Evolutionary conservation across 2,113 vertebrate genomes (phyloP), one percentile per base, ranked within the genome.

Genomic region (Podarcis muralis): DNA sequence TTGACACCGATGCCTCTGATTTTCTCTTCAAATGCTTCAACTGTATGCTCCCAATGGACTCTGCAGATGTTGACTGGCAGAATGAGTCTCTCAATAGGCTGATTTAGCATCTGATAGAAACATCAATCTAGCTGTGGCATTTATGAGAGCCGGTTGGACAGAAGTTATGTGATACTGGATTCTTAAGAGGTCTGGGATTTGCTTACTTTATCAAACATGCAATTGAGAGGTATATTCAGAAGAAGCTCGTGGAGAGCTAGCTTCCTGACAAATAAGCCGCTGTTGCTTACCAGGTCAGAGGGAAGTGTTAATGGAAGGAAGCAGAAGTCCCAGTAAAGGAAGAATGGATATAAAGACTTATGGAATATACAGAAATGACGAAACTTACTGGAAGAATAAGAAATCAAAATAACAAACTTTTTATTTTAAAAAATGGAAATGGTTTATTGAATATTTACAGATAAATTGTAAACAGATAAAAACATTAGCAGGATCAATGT

Each of bases 41-140:
- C 2, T 2, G 6, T 25, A 4, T 2, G 1, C 57, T 1, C 30
- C 20, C 84, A 1, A 3, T 35, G 7, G 20, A 5, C 74, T 30
- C n/a, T 75, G 20, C 22, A 35, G 1, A 66, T 53, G 27, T 74
- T 89, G 83, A 85, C 35, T 84, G 88, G 40, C 59, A 59, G 25
- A 0, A 1, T 2, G 0, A 88, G 12, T 18, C 11, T 1, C 23
- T 88, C 37, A 37, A 25, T 53, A 84, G 30, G 25, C 1, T 77
- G 5, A 0, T 62, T 89, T 87, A 82, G 11, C 13, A 0, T 25
- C 13, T 11, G 13, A n/a, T 32, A 0, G 25, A 2, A 83, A 65
- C 27, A 11, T 43, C 0, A 0, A 2, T 0, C 20, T 22, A n/a
- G 57, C 3, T 0, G 0, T 4, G 81, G 6, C 6, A 0, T 0